Evolutionary conservation across 2,888 invertebrate species (phyloP), one percentile per base, ranked within the genome.

Genomic region (Drosophila prolongata): DNA sequence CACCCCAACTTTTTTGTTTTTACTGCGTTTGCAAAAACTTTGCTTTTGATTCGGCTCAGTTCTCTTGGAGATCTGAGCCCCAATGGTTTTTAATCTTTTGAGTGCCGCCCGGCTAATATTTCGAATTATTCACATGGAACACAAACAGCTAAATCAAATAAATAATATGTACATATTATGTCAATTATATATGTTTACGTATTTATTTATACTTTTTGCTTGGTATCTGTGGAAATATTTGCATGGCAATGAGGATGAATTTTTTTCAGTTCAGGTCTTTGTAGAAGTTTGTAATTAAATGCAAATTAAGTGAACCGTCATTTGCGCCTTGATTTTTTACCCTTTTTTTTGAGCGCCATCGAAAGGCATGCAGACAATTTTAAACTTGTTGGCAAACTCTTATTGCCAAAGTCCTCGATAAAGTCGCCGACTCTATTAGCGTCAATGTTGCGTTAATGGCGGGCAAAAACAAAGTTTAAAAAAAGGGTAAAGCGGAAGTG

Each of bases 251-350:
- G 77, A 30, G 52, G 47, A 30, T 19, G 37, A 44, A 44, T 40
- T n/a, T 46, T 61, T 55, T 46, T 38, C 9, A 8, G 43, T n/a
- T 47, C 35, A 5, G 35, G 47, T 38, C 58, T 44, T 79, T 72
- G 70, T 68, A 38, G 52, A 83, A 83, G 70, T 81, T 87, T 87
- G 70, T 87, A 85, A 85, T 81, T 81, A 85, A 87, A 85, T 87
- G 84, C 80, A 87, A 85, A 87, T 85, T 87, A 87, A 80, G 77
- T 75, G 75, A 79, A 69, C 78, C 79, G 76, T 75, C 82, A 77
- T 78, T 78, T 62, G 72, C 77, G 79, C 77, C 69, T 79, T 80
- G 71, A 70, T 72, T 77, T 75, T 74, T 64, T 66, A 66, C 62
- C 66, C 71, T 65, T 70, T 78, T 73, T 61, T 73, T 52, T 8